These are phyloP conservation scores for Carterocephalus palaemon DNA, from an alignment of 2,888 invertebrate species.

Conservation along the genomic window DNA sequence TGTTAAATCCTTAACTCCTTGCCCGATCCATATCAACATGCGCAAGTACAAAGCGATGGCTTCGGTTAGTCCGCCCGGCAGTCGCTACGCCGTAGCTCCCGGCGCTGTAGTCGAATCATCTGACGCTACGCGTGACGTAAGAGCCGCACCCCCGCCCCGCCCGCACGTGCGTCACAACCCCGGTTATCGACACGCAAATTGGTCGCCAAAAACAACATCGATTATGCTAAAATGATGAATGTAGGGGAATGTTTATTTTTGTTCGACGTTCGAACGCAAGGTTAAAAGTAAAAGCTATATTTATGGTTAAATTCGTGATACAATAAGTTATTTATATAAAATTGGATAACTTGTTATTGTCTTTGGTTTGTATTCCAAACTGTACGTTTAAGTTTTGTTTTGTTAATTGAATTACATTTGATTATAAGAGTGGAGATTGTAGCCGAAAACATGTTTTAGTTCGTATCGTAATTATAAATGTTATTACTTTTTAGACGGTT, in stretches of 20 bases:
- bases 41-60: constrained; percentile 10
- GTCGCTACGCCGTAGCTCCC: constrained; percentile 20
- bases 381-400: too few species aligned
- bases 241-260: constrained; percentile 31
- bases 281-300: constrained; percentile 6
- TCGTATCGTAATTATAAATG: too few species aligned
- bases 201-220: constrained; percentile 61
- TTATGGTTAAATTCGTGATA: too few species aligned
- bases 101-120: constrained; percentile 29
- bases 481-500: too few species aligned
- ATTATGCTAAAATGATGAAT: constrained; percentile 38
- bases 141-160: constrained; percentile 52
- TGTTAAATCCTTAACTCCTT: not conserved
- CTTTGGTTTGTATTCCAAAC: not conserved
- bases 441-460: too few species aligned
- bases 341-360: not conserved
- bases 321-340: too few species aligned
- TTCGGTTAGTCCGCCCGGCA: constrained; percentile 6
- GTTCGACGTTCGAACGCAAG: constrained; percentile 10
- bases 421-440: too few species aligned
- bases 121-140: constrained; percentile 68
- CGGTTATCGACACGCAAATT: constrained; percentile 49
- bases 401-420: too few species aligned
- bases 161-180: constrained; percentile 42
- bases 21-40: constrained; percentile 6